Conservation (phyloP, 2,888 invertebrate species). For the Caenorhabditis angaria region DNA sequence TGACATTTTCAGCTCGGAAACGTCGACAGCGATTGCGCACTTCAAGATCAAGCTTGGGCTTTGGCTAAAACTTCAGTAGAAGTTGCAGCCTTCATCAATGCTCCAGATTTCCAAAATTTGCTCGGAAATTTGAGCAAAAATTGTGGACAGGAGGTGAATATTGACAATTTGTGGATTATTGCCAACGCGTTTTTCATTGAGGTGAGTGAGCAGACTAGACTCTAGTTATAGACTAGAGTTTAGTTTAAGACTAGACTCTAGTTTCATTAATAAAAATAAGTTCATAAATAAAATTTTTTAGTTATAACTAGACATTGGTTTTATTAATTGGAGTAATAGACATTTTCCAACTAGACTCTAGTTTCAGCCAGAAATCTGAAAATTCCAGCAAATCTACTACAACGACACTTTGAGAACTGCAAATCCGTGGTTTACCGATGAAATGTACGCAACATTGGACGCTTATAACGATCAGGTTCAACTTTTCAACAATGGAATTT, state of each 20-base stretch:
- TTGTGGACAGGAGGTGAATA: conserved; percentile 29
- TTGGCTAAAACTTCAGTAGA: conserved; percentile 46
- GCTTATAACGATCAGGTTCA: conserved; percentile 47
- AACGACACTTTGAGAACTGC: conserved; percentile 21
- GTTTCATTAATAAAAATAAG: too few relatives aligned
- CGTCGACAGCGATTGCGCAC: conserved; percentile 43
- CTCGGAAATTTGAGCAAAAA: conserved; percentile 29
- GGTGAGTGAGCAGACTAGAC: conserved; percentile 14
- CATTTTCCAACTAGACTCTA: neutral
- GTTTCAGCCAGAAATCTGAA: neutral
- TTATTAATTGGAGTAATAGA: too few relatives aligned
- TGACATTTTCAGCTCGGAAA: conserved; percentile 43
- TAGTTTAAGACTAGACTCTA: too few relatives aligned
- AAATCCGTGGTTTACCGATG: conserved; percentile 43
- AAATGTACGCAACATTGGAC: conserved; percentile 29
- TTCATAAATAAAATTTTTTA: too few relatives aligned
- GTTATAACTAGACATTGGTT: too few relatives aligned
- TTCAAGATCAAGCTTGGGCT: conserved; percentile 45
- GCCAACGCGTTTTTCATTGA: conserved; percentile 45
- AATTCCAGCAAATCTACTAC: conserved; percentile 44
- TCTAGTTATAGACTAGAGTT: too few relatives aligned
- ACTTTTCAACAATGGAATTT: conserved; percentile 53
- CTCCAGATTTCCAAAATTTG: conserved; percentile 28
- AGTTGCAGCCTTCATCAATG: conserved; percentile 33
- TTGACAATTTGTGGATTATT: conserved; percentile 51